These are phyloP conservation scores for Hippasteria phrygiana DNA, from an alignment of 53 echinoderm and acorn worm species.

Conservation along the genomic window DNA sequence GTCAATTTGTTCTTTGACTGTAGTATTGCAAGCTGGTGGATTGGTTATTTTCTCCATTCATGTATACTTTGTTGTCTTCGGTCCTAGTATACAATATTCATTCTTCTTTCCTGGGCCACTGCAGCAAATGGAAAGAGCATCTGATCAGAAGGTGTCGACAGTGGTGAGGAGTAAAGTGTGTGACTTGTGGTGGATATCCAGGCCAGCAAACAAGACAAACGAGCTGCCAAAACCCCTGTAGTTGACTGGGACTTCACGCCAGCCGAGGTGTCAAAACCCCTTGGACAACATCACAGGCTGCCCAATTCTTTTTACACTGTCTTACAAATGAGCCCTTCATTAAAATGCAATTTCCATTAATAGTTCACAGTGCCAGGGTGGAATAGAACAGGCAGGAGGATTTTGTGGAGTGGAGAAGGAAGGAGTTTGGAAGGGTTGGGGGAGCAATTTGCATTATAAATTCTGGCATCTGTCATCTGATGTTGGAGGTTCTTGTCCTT, in stretches of 20 bases:
- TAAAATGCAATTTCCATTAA: constrained; percentile 67
- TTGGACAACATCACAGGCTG: constrained; percentile 46
- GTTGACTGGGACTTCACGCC: constrained; percentile 59
- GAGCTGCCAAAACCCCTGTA: constrained; percentile 66
- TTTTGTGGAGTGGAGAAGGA: background rate
- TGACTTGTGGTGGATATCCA: background rate
- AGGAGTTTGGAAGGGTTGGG: constrained; percentile 13
- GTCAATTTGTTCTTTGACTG: too few species aligned
- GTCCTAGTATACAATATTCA: too few species aligned
- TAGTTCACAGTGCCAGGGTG: constrained; percentile 48
- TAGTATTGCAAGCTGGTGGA: too few species aligned
- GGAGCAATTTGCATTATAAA: constrained; percentile 49
- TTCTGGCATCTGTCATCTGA: constrained; percentile 51
- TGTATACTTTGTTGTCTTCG: too few species aligned
- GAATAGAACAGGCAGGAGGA: background rate
- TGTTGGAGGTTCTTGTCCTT: constrained; percentile 9
- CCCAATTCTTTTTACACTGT: constrained; percentile 45
- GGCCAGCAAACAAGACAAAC: constrained; percentile 30
- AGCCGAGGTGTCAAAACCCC: constrained; percentile 58
- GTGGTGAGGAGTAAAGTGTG: constrained; percentile 6
- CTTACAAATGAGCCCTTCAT: constrained; percentile 66
- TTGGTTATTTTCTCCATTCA: too few species aligned
- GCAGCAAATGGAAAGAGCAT: background rate
- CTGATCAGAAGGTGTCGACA: constrained; percentile 29
- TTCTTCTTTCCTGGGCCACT: too few species aligned